Evolutionary conservation across 2,888 invertebrate species (phyloP).

Genomic region (Diplolepis rosae): DNA sequence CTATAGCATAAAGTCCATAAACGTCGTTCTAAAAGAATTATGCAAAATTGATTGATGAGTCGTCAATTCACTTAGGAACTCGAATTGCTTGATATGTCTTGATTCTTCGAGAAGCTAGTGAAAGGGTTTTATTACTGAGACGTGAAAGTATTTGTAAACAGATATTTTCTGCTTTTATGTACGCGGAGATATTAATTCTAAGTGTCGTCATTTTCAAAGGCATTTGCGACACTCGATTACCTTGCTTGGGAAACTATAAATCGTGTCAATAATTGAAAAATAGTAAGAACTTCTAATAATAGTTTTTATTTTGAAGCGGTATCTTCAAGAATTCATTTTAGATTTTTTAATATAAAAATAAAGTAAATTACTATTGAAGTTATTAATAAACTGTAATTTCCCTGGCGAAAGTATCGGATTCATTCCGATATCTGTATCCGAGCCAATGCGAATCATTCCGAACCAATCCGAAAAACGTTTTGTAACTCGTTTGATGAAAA

Average conservation of each 20-base stretch:
- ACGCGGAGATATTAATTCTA: not conserved
- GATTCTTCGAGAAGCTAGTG: not conserved
- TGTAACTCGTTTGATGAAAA: no score
- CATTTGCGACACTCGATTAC: slow-evolving; percentile 16
- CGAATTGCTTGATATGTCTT: not conserved
- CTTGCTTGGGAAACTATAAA: not conserved
- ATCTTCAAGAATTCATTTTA: no score
- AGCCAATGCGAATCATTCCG: no score
- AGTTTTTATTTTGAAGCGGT: no score
- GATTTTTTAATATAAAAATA: no score
- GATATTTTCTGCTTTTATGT: not conserved
- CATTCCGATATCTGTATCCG: no score
- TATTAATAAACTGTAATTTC: no score
- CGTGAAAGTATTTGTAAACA: slow-evolving; percentile 24
- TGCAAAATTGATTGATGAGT: slow-evolving; percentile 18
- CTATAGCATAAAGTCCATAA: slow-evolving; percentile 5
- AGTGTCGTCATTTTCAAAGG: slow-evolving; percentile 11
- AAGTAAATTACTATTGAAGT: no score
- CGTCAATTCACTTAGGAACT: slow-evolving; percentile 12
- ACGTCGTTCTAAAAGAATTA: slow-evolving; percentile 4
- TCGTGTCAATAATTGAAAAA: no score
- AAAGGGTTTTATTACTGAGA: slow-evolving; percentile 7
- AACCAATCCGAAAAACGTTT: no score
- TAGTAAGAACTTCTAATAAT: no score
- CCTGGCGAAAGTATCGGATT: no score